A percentile compares a stretch with the other conserved stretches of the same genome.
These are phyloP conservation scores for Halcyon chelicuti DNA, from an alignment of 2,797 vertebrate species.

Conservation along the genomic window DNA sequence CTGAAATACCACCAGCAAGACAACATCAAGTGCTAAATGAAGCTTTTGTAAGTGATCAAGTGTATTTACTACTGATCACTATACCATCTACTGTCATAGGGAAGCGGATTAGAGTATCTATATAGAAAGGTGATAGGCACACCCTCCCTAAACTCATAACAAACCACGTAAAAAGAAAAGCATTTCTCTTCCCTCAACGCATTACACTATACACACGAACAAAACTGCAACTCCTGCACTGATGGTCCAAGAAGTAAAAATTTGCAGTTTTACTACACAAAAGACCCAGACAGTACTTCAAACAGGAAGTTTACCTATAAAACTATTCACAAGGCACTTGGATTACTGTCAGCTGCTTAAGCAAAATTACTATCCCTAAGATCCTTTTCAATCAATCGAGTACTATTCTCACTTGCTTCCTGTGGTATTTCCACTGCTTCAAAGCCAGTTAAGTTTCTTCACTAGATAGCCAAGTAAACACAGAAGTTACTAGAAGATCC, in stretches of 20 bases:
- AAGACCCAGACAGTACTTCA: neutral
- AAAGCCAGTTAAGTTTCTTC: neutral
- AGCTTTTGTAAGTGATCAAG: neutral
- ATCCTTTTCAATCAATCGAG: neutral
- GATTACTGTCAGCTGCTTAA: neutral
- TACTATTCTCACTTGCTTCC: neutral
- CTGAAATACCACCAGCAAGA: neutral
- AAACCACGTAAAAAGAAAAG: neutral
- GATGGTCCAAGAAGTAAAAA: neutral
- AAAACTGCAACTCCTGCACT: neutral
- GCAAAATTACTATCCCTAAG: neutral
- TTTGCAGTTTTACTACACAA: neutral
- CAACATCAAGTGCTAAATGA: neutral
- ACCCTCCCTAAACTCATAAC: neutral
- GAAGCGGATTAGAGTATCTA: neutral
- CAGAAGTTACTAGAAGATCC: neutral
- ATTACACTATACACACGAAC: accelerated
- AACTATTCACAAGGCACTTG: neutral
- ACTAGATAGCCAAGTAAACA: neutral
- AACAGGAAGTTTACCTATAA: neutral
- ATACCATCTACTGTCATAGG: neutral
- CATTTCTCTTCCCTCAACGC: neutral
- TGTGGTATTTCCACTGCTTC: neutral
- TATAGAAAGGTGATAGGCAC: neutral
- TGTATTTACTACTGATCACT: neutral